These are phyloP conservation scores for Phocoena phocoena DNA, from an alignment of 2,113 vertebrate species.

Conservation along the genomic window DNA sequence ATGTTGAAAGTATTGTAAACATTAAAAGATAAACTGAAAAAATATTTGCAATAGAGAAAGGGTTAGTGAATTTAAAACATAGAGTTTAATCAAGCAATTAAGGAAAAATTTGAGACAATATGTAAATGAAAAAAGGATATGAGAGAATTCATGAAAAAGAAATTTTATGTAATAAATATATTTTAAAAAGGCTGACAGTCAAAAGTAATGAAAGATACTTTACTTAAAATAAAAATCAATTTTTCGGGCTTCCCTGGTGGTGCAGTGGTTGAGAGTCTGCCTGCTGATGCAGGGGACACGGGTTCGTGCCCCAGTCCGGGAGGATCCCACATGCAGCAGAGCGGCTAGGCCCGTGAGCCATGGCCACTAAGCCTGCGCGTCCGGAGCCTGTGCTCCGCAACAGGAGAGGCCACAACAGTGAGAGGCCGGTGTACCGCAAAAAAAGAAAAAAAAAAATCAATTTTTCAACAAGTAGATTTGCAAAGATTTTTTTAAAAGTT, in stretches of 20 bases:
- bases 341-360: no score
- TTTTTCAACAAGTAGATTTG: not conserved
- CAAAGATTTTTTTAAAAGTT: not conserved
- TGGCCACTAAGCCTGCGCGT: no score
- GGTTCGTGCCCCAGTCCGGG: no score
- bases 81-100: not conserved
- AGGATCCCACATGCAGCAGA: no score
- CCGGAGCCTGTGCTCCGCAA: no score
- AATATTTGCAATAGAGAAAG: not conserved
- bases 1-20: not conserved
- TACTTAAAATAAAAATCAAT: constrained; percentile 15
- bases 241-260: not conserved
- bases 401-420: no score
- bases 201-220: not conserved
- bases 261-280: no score
- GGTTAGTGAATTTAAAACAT: not conserved
- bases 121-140: not conserved
- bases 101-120: not conserved
- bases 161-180: not conserved
- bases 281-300: no score
- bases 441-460: no score
- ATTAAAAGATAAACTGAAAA: not conserved
- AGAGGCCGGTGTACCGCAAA: no score
- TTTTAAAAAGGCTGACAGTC: not conserved
- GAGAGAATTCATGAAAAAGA: not conserved